Evolutionary conservation across 2,113 vertebrate species (phyloP).

Genomic region (Galbula dea): DNA sequence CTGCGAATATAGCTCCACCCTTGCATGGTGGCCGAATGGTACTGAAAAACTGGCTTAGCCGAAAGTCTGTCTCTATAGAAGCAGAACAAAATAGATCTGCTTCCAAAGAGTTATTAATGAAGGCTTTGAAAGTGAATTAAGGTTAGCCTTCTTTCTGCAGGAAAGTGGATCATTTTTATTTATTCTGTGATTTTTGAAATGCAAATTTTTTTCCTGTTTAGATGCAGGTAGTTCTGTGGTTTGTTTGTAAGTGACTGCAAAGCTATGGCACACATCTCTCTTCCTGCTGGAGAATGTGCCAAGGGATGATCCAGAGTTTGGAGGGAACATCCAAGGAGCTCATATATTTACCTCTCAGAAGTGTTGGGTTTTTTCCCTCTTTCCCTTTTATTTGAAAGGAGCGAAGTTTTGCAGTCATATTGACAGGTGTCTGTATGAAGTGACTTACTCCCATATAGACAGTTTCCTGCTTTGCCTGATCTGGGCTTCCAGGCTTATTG

Average conservation of each 20-base stretch:
- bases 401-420: neutral
- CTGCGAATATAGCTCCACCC: neutral
- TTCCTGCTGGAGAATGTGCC: neutral
- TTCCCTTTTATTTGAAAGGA: neutral
- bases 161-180: neutral
- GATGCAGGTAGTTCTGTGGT: neutral
- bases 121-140: neutral
- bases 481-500: neutral
- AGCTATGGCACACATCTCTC: neutral
- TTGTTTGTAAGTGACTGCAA: neutral
- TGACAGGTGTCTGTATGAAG: neutral
- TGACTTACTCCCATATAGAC: neutral
- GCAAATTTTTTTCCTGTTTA: neutral
- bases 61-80: neutral
- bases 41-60: constrained; percentile 1
- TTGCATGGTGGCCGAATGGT: neutral
- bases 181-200: neutral
- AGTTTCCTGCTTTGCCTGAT: neutral
- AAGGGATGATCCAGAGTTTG: neutral
- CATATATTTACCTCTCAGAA: neutral
- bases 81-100: neutral
- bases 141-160: neutral
- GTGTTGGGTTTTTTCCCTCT: neutral
- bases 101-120: neutral
- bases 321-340: neutral